Base-by-base conservation (phyloP, 2,888 invertebrate genomes). In the Germaria angustata region DNA sequence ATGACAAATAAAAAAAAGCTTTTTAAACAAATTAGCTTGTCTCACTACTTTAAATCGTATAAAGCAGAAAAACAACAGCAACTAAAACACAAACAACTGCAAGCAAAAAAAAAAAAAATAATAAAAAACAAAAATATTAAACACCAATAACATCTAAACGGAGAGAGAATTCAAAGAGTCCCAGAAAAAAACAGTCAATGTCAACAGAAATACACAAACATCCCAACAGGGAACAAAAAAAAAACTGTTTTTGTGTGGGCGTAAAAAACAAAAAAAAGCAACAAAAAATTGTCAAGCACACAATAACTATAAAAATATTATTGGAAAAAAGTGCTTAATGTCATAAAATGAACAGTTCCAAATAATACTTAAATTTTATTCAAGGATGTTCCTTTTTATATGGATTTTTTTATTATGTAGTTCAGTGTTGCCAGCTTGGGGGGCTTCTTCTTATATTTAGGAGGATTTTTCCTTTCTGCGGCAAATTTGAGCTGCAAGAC, bases 21-120 rank as follows among this genome's bases (percentile, higher is more conserved):
- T 59, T 39, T 59, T 68, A 68, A 61, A 61, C 72, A 77, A 81
- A 81, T 81, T 72, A 81, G 77, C 72, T 46, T 36, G 53, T 66
- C 59, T 53, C 76, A 41, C 39, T 39, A 53, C 41, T 63, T 22
- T 24, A 76, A 41, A 41, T 53, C 20, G 20, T 20, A 20, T 46
- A 76, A 57, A 11, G 44, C 28, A 63, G n/a, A n/a, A 69, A 41
- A 57, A 36, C 13, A 65, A 44, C 34, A 65, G 9, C 41, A 20
- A 61, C 13, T 11, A 55, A 73, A 53, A 51, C 13, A 41, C n/a
- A 41, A 63, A 63, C 17, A 44, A 32, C 41, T 9, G 11, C 9
- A 15, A 9, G 20, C 39, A 63, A 41, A 17, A 53, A 32, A 13
- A 11, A 24, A 61, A 46, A 36, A 15, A 24, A 13, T 1, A 28